Evolutionary conservation across 2,797 vertebrate genomes (phyloP), one percentile per base, ranked within the genome.

Genomic region (Pipistrellus kuhlii): DNA sequence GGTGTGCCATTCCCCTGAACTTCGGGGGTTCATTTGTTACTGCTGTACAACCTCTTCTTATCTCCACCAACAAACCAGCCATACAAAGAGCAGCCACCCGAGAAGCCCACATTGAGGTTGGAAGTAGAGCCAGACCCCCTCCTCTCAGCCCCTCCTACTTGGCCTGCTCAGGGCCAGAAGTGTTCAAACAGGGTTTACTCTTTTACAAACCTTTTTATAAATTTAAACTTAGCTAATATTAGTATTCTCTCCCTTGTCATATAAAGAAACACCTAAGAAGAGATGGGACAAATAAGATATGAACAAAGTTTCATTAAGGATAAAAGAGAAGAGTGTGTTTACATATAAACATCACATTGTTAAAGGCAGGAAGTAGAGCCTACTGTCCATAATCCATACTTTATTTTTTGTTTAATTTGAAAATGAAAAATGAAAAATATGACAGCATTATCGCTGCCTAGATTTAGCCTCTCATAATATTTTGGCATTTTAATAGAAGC

Each of bases 181-280:
- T 20, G 10, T 25, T n/a, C n/a, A 21, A 14, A 69, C 15, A 15
- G 51, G 55, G 32, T 55, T 32, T 51, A 1, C 68, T 66, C 38
- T 62, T n/a, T 10, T 23, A 57, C 9, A 77, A 44, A 83, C 23
- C 8, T 14, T 48, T 72, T 48, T 57, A 62, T 30, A 7, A 83
- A 84, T 78, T 20, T 84, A 57, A 90, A 80, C 27, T 46, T 57
- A 14, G 59, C 17, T 76, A 87, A 90, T 21, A 76, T 4, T 23
- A 2, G 23, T 51, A 68, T 62, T 30, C 13, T 73, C 27, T 68
- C 66, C 21, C 32, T 90, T 41, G n/a, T 51, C 30, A 82, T 57
- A 66, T 51, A 83, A 77, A 90, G 76, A 94, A 86, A 90, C 41
- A 72, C 32, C 86, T 59, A 53, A 83, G 48, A 90, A 94, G n/a